Conservation (phyloP, 2,888 invertebrate genomes). For the Trissolcus japonicus region DNA sequence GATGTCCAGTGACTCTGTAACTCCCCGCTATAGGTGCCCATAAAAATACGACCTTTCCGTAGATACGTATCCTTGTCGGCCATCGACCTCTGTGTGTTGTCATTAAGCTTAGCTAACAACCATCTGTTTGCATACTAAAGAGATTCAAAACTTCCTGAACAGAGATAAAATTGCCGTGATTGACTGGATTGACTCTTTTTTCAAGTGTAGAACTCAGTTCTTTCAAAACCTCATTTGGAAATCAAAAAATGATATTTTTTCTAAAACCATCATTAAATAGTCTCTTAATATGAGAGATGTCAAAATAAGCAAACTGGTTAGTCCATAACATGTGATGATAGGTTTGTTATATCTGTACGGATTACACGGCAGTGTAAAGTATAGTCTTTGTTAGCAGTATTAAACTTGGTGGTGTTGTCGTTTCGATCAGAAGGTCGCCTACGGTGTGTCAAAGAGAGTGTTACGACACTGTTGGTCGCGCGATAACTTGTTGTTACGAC, state of each 20-base stretch:
- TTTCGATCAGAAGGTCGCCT: slow-evolving; percentile 48
- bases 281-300: no score
- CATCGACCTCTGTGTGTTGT: slow-evolving; percentile 53
- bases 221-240: no score
- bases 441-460: slow-evolving; percentile 58
- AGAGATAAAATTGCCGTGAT: slow-evolving; percentile 66
- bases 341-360: slow-evolving; percentile 24
- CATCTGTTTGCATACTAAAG: slow-evolving; percentile 72
- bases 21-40: slow-evolving; percentile 56
- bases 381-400: slow-evolving; percentile 65
- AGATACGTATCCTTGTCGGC: slow-evolving; percentile 48
- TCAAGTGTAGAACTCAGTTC: slow-evolving; percentile 25
- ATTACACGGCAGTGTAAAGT: slow-evolving; percentile 63
- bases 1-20: slow-evolving; percentile 51
- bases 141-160: slow-evolving; percentile 68
- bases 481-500: slow-evolving; percentile 65
- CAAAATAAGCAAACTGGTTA: background rate
- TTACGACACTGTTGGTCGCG: slow-evolving; percentile 68
- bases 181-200: slow-evolving; percentile 55
- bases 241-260: no score
- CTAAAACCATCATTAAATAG: no score
- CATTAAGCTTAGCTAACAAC: slow-evolving; percentile 66
- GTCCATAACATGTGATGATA: no score
- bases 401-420: slow-evolving; percentile 61
- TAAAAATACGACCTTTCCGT: slow-evolving; percentile 58